Base-by-base conservation (phyloP, 2,888 invertebrate species). In the Melinopterus prodromus region DNA sequence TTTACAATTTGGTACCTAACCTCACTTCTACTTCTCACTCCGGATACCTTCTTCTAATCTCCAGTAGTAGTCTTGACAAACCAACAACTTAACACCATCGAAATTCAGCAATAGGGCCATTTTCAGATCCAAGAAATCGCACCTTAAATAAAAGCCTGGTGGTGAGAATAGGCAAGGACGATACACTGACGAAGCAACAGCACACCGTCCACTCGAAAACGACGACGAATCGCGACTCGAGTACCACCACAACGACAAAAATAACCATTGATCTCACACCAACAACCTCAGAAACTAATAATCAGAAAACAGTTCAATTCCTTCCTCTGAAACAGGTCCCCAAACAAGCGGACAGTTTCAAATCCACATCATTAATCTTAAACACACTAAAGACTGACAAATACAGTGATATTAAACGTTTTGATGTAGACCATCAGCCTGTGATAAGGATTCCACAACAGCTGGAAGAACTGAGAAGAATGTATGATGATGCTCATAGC, bases 281-380 rank as follows among this genome's bases (percentile, higher is more conserved):
- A 14, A 87, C 88, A 16, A 85, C 88, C 83, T 80, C 84, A 83
- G 81, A 84, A 81, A 82, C 81, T 81, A 79, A 81, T 70, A 80
- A 80, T 53, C 53, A 53, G 53, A 76, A 76, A 14, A 70, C 84
- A 82, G 77, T 76, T 71, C 79, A 76, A 16, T 81, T 80, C 16
- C 72, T 78, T n/a, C 70, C 72, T 76, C 80, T 82, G 75, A 78
- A 81, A 77, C 70, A 80, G 53, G 80, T 82, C 75, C 84, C 84
- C 83, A 83, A 86, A 85, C 87, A 88, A 84, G 85, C 86, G 69
- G 85, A 87, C 83, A 87, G 86, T 81, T 88, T 90, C 84, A 90
- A 90, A 85, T 90, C 90, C 72, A 90, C 90, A 71, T 89, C 90
- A 6, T 84, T 90, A 83, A 89, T 90, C 77, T 86, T 90, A 84